These are phyloP conservation scores for Eclectus roratus DNA, from an alignment of 2,113 vertebrate species.

Conservation along the genomic window DNA sequence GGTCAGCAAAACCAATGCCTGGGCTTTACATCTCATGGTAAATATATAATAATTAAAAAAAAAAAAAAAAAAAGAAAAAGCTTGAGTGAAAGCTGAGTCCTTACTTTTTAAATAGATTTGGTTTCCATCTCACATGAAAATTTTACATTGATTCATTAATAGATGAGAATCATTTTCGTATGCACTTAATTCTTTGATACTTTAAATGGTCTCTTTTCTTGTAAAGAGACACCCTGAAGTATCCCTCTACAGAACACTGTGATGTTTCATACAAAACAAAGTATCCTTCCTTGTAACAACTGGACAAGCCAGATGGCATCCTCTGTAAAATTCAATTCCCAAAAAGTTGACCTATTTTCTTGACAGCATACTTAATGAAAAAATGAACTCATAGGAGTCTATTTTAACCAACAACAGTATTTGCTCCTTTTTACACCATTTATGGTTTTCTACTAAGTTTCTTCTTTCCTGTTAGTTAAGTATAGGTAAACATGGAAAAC, in stretches of 20 bases:
- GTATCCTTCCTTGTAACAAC: neutral
- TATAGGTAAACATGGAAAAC: neutral
- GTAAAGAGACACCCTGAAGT: neutral
- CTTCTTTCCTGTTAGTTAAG: neutral
- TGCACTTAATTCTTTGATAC: neutral
- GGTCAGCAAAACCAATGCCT: neutral
- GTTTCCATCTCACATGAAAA: neutral
- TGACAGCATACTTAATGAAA: conserved; percentile 12
- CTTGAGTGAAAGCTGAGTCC: neutral
- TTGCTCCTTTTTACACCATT: neutral
- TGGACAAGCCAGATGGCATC: conserved; percentile 25
- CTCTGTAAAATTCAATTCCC: neutral
- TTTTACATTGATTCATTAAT: neutral
- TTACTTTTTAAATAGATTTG: neutral
- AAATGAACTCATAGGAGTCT: neutral
- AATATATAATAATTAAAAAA: neutral
- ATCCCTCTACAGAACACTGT: neutral
- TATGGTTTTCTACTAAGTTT: neutral
- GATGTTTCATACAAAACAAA: neutral
- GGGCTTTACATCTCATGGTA: neutral
- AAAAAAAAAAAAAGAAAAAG: neutral
- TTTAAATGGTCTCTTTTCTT: neutral
- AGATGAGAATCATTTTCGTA: conserved; percentile 10
- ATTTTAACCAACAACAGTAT: neutral
- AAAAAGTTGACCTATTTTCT: conserved; percentile 1